phyloP scores from a whole-genome alignment of 2,113 vertebrate genomes.

The Zosterops hypoxanthus region DNA sequence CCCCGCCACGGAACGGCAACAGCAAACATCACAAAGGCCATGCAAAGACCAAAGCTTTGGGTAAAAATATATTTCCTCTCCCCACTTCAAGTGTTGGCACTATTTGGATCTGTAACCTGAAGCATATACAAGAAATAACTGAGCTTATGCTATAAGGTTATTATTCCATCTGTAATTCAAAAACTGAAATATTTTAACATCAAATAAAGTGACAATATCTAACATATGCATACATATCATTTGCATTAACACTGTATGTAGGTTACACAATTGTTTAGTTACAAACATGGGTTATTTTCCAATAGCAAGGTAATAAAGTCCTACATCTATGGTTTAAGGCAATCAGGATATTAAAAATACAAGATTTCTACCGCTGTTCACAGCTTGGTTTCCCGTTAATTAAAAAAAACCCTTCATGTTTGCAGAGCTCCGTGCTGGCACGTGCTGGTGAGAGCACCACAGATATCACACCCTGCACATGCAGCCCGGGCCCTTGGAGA shows the following conservation, averaged over 20 bases:
- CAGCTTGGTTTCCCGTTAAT: conserved; percentile 76
- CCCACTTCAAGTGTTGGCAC: conserved; percentile 53
- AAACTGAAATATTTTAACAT: conserved; percentile 55
- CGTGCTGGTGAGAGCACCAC: not conserved
- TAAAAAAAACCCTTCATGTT: conserved; percentile 69
- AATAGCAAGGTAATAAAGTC: conserved; percentile 72
- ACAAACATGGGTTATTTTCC: conserved; percentile 74
- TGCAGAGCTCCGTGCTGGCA: conserved; percentile 41
- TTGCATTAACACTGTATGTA: conserved; percentile 72
- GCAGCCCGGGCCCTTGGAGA: not conserved
- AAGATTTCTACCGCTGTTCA: conserved; percentile 79
- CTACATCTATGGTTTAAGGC: conserved; percentile 80
- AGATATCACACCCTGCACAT: not conserved
- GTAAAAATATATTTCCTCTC: conserved; percentile 77
- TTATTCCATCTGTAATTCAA: conserved; percentile 63
- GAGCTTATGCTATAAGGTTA: conserved; percentile 20
- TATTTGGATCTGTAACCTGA: conserved; percentile 36
- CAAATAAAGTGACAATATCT: conserved; percentile 73
- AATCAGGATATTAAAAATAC: conserved; percentile 75
- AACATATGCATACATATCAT: conserved; percentile 70
- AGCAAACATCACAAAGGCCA: conserved; percentile 62
- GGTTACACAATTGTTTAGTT: conserved; percentile 71
- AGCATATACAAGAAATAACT: conserved; percentile 42
- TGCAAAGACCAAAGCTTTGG: conserved; percentile 36
- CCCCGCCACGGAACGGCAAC: fast-evolving